These are phyloP conservation scores for Prietella phreatophila DNA, from an alignment of 2,113 vertebrate species.

Conservation along the genomic window DNA sequence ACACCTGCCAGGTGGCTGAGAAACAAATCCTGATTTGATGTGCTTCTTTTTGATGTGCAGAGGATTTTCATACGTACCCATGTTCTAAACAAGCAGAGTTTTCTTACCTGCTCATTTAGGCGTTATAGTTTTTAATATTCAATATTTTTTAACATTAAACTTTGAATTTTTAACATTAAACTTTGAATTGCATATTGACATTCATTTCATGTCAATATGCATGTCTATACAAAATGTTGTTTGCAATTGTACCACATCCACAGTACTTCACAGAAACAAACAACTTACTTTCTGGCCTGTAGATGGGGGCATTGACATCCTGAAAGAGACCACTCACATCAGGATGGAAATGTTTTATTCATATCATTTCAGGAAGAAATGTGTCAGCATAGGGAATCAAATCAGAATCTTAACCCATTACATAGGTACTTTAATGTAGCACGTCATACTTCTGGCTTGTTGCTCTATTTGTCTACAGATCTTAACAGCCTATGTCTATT, in stretches of 20 bases:
- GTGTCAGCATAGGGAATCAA: background rate
- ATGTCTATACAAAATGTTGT: background rate
- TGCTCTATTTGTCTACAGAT: background rate
- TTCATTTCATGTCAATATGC: background rate
- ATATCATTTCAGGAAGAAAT: background rate
- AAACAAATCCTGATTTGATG: background rate
- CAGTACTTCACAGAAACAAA: background rate
- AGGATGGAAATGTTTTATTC: background rate
- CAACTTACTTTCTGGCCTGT: background rate
- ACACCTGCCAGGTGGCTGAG: background rate
- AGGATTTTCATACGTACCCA: background rate
- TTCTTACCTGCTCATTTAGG: background rate
- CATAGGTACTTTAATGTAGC: background rate
- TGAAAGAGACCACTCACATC: background rate
- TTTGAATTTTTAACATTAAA: background rate
- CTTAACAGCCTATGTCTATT: background rate
- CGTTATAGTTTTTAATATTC: background rate
- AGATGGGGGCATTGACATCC: background rate
- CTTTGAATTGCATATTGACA: background rate
- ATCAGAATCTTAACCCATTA: background rate
- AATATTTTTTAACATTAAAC: background rate
- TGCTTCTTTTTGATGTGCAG: background rate
- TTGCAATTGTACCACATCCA: background rate
- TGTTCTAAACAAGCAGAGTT: background rate
- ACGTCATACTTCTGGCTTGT: background rate